Evolutionary conservation across 2,113 vertebrate genomes (phyloP), one percentile per base, ranked within the genome.

Genomic region (Sitta europaea): DNA sequence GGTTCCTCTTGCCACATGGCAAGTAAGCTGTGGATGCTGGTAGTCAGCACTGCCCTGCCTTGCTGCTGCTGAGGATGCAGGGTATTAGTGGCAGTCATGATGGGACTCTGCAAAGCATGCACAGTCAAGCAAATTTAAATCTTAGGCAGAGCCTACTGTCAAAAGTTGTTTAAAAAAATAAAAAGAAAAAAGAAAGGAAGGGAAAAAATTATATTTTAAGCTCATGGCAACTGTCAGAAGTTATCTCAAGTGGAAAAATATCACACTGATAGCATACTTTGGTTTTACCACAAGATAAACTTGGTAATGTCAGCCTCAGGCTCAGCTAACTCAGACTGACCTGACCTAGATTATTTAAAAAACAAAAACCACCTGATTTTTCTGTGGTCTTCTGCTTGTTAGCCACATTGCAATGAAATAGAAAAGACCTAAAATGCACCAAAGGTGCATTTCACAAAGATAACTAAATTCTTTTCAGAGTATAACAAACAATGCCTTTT

Each of bases 171-270:
- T 2, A 24, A 61, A 59, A 36, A 28, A 20, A 33, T 9, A 10
- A 9, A 4, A 12, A 6, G 5, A 11, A 18, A 17, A 4, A 43
- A 31, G 1, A 6, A 28, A 54, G 8, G 3, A 36, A 5, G 8
- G 0, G 0, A 9, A 47, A 54, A 79, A 81, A 31, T 22, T 22
- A 53, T 6, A 5, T n/a, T 95, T 93, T 94, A 91, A 93, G 90
- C 90, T 88, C 77, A 88, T 91, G 78, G 87, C 85, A 86, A 94
- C 81, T 93, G 90, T 96, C 92, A 93, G 71, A 90, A 95, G 55
- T 76, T 93, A 73, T 83, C 63, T 94, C 91, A 88, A 95, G 92
- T 90, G 91, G 90, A 95, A 97, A 90, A 94, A 88, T 59, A 94
- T 66, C 1, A n/a, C 59, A 93, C 35, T 88, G 83, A 93, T 94